phyloP scores from a whole-genome alignment of 1,140 invertebrate species.

The Drosophila ironensis region DNA sequence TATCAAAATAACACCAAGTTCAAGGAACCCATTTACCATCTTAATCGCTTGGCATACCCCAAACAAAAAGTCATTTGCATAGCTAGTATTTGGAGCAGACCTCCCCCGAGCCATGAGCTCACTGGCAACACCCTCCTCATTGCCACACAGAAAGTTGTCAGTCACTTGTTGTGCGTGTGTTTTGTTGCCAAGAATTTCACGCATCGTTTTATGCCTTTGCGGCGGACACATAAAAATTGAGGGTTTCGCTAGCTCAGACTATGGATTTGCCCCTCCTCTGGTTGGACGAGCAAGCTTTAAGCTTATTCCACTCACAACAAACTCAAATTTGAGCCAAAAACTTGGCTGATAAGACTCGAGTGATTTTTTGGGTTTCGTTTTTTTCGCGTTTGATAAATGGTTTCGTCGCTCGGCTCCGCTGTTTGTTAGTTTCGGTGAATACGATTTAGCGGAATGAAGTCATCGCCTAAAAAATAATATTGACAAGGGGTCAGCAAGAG shows the following conservation, averaged over 20 bases:
- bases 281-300: conserved; percentile 39
- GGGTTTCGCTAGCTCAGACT: conserved; percentile 15
- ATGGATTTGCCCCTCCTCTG: background rate
- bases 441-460: conserved; percentile 61
- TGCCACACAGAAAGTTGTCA: background rate
- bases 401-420: conserved; percentile 45
- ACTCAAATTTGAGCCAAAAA: conserved; percentile 44
- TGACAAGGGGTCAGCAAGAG: conserved; percentile 1
- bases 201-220: conserved; percentile 55
- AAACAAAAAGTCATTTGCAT: conserved; percentile 51
- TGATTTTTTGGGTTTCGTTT: conserved; percentile 5
- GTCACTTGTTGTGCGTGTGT: conserved; percentile 69
- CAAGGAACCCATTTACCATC: conserved; percentile 47
- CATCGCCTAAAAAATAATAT: conserved; percentile 53
- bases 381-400: conserved; percentile 60
- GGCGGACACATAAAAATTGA: conserved; percentile 20
- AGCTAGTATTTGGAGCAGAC: background rate
- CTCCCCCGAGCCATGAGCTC: conserved; percentile 17
- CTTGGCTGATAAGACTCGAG: conserved; percentile 61
- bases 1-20: conserved; percentile 16
- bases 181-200: conserved; percentile 67
- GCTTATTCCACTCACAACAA: conserved; percentile 63
- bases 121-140: conserved; percentile 8
- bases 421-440: conserved; percentile 51
- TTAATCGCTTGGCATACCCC: conserved; percentile 1